Conservation (phyloP, 2,113 vertebrate species). For the Tupaia chinensis region DNA sequence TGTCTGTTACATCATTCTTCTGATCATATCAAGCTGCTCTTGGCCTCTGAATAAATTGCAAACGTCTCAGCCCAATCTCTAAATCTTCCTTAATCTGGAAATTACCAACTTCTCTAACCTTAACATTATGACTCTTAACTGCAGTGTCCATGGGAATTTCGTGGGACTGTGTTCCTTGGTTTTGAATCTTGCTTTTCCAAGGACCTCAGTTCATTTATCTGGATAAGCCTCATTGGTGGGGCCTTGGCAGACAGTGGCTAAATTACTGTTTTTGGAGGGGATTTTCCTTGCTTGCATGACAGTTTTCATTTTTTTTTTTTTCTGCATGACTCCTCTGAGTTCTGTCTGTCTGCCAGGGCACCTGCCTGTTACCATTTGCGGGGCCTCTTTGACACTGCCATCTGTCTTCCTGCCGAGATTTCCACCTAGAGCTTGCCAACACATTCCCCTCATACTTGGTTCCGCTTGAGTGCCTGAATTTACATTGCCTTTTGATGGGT, state of each 20-base stretch:
- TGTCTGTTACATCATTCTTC: background rate
- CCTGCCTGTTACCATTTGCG: conserved; percentile 63
- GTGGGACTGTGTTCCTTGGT: background rate
- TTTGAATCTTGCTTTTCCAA: background rate
- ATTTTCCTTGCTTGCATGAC: background rate
- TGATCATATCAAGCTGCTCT: background rate
- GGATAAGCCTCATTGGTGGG: fast-evolving
- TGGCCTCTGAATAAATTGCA: background rate
- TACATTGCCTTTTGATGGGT: conserved; percentile 68
- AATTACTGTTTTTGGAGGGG: background rate
- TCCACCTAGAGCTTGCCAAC: conserved; percentile 60
- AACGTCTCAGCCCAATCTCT: background rate
- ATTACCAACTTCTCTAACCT: background rate
- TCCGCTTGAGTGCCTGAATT: conserved; percentile 68
- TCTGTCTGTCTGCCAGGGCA: conserved; percentile 59
- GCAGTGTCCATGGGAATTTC: background rate
- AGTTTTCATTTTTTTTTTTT: background rate
- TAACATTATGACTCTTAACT: background rate
- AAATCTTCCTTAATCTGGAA: background rate
- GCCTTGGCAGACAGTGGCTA: background rate
- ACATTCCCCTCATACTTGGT: conserved; percentile 79
- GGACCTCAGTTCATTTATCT: background rate
- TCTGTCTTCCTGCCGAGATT: conserved; percentile 75
- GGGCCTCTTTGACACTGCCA: conserved; percentile 53
- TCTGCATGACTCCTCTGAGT: background rate